These are phyloP conservation scores for Capromys pilorides DNA, from an alignment of 2,797 vertebrate genomes.

Conservation along the genomic window DNA sequence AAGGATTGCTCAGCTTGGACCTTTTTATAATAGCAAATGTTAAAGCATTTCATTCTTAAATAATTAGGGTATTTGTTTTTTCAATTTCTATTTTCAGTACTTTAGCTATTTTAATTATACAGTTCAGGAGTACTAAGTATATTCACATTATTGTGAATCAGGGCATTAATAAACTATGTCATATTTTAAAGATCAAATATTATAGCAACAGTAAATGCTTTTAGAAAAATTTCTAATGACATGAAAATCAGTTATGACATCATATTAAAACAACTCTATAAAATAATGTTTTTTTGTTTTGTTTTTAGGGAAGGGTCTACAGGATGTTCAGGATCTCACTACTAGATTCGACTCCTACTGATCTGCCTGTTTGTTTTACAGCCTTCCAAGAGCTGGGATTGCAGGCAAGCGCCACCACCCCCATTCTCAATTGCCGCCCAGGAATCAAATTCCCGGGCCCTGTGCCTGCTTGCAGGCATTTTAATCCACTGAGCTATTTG, in stretches of 20 bases:
- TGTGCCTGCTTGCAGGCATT: too few species aligned
- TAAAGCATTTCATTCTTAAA: conserved; percentile 21
- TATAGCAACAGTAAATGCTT: conserved; percentile 21
- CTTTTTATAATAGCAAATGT: neutral
- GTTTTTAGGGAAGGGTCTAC: too few species aligned
- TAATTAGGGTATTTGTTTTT: conserved; percentile 12
- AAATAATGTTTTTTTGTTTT: neutral
- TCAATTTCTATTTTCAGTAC: neutral
- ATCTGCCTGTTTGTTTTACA: too few species aligned
- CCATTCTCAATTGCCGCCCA: too few species aligned
- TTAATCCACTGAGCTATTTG: too few species aligned
- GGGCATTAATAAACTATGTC: conserved; percentile 14
- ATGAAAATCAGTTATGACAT: conserved; percentile 36
- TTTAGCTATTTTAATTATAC: neutral
- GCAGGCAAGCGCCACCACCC: too few species aligned
- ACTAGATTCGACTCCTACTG: too few species aligned
- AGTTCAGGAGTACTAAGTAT: conserved; percentile 5
- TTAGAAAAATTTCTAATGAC: conserved; percentile 18
- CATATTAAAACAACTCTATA: conserved; percentile 37
- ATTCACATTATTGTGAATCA: neutral
- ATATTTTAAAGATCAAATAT: conserved; percentile 16
- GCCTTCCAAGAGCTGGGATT: too few species aligned
- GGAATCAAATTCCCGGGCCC: too few species aligned
- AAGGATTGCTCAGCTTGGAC: neutral
- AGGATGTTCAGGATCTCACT: too few species aligned